Evolutionary conservation across 2,888 invertebrate genomes (phyloP), one percentile per base, ranked within the genome.

Genomic region (Drepanosiphum platanoidis): DNA sequence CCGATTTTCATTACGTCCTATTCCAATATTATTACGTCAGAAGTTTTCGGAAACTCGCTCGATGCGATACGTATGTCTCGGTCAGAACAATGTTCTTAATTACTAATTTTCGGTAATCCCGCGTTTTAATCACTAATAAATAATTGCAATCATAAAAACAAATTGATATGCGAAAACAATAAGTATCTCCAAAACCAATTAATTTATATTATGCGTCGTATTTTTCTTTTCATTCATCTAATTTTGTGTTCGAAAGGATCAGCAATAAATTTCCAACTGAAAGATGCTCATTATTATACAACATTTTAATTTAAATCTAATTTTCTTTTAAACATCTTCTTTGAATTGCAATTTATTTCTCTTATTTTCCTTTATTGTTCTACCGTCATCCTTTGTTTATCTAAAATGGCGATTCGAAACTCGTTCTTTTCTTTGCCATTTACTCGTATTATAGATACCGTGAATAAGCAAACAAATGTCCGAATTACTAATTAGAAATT

Each of bases 401-500:
- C 9, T 36, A 30, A 81, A 81, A 70, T 58, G 52, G 11, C 27
- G 13, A 81, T 70, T 81, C 18, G 34, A 58, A 81, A 70, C 30
- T 81, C 13, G 22, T 58, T 58, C 11, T 81, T 11, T 81, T 22
- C 30, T 42, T 27, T 58, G 58, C 22, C 7, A 64, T 68, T 34
- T 27, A 52, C 8, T 52, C 18, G 52, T 22, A 52, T 52, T 52
- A 18, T 11, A 70, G 11, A 71, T 3, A 58, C 52, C 8, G 30
- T 11, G 30, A 70, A 27, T 58, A 81, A 70, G 11, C 36, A 81
- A 81, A 81, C 30, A 58, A 39, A 71, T 36, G 2, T 22, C 7
- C 22, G 15, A 70, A 58, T 52, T 70, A 80, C n/a, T 80, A 71
- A 70, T 68, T 68, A 79, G 46, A 46, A 46, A 79, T 80, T 80